These are phyloP conservation scores for Malacoctenus gilli DNA, from an alignment of 2,797 vertebrate species.

Conservation along the genomic window DNA sequence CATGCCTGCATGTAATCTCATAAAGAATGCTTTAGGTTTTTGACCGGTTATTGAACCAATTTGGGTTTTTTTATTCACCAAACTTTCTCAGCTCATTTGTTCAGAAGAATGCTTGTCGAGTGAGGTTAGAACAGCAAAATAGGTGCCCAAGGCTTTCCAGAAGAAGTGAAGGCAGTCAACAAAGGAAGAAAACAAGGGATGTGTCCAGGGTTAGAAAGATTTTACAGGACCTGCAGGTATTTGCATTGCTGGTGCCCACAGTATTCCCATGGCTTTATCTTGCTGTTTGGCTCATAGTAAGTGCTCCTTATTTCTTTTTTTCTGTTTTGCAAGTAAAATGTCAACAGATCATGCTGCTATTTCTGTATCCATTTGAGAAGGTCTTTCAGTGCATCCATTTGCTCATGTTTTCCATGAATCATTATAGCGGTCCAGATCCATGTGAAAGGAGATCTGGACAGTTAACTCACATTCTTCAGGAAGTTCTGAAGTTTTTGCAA, in stretches of 20 bases:
- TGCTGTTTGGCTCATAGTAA: not conserved
- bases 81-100: not conserved
- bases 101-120: slow-evolving; percentile 9
- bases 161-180: slow-evolving; percentile 2
- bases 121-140: not conserved
- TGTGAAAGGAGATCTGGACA: not conserved
- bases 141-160: not conserved
- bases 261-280: slow-evolving; percentile 6
- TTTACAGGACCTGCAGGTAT: slow-evolving; percentile 12
- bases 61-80: too few relatives aligned
- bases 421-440: not conserved
- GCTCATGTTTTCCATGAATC: slow-evolving; percentile 18
- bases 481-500: not conserved
- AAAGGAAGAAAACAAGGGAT: slow-evolving; percentile 7
- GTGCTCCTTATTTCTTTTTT: not conserved
- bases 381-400: slow-evolving; percentile 7
- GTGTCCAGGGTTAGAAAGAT: slow-evolving; percentile 1
- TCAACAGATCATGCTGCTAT: slow-evolving; percentile 20
- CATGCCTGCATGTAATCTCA: too few relatives aligned
- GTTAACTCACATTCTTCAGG: not conserved
- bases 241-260: not conserved
- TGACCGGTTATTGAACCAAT: not conserved
- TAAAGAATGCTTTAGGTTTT: too few relatives aligned
- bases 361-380: slow-evolving; percentile 10
- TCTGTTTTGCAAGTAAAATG: slow-evolving; percentile 12